A percentile compares a stretch with the other conserved stretches of the same genome.
phyloP scores from a whole-genome alignment of 2,888 invertebrate species.

The Lysandra coridon region DNA sequence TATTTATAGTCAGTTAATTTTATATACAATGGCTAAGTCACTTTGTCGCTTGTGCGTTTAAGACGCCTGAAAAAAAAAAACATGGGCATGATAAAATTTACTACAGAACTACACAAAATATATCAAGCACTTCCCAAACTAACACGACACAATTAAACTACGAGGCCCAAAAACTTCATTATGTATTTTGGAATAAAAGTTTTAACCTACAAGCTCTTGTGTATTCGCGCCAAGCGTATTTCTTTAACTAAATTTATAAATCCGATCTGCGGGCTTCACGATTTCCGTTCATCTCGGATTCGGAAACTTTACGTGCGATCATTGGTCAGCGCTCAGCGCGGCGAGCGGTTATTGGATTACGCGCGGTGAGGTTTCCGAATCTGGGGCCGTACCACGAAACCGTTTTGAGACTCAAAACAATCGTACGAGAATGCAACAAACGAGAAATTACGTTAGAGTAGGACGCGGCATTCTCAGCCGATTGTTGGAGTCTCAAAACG shows the following conservation, averaged over 20 bases:
- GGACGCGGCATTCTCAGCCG: too few species aligned
- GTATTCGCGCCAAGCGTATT: neutral
- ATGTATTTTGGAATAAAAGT: slow-evolving; percentile 14
- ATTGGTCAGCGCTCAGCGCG: too few species aligned
- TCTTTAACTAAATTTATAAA: slow-evolving; percentile 23
- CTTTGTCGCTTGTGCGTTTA: slow-evolving; percentile 9
- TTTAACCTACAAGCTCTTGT: slow-evolving; percentile 14
- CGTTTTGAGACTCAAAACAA: too few species aligned
- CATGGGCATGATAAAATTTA: neutral
- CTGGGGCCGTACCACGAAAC: too few species aligned
- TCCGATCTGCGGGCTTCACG: neutral
- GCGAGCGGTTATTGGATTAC: too few species aligned
- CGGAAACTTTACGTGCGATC: too few species aligned
- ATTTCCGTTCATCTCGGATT: too few species aligned
- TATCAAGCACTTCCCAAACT: neutral
- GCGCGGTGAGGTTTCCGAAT: too few species aligned
- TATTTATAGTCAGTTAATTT: neutral
- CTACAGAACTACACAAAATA: neutral
- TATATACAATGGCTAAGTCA: slow-evolving; percentile 26
- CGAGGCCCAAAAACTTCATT: neutral
- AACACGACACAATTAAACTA: slow-evolving; percentile 6
- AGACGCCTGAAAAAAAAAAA: neutral
- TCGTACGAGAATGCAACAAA: too few species aligned
- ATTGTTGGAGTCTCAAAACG: too few species aligned
- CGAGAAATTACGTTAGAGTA: too few species aligned